These are phyloP conservation scores for Parthenolecanium corni DNA, from an alignment of 2,888 invertebrate species.

Conservation along the genomic window DNA sequence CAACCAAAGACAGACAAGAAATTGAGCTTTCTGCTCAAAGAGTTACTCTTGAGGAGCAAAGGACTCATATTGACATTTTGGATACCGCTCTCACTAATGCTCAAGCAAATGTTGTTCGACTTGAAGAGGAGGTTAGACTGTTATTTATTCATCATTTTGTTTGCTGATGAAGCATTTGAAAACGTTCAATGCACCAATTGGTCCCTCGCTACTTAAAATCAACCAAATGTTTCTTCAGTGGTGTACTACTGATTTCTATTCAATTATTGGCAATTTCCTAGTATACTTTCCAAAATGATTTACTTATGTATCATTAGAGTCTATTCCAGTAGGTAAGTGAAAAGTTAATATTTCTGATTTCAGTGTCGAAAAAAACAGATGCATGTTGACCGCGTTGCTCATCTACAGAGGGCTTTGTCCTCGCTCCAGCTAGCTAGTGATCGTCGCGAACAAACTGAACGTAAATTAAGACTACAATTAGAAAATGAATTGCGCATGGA, in stretches of 20 bases:
- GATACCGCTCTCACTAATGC: constrained; percentile 85
- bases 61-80: constrained; percentile 83
- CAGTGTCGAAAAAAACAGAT: constrained; percentile 72
- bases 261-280: too few species aligned
- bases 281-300: not conserved
- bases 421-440: constrained; percentile 74
- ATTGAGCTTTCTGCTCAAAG: constrained; percentile 81
- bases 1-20: constrained; percentile 82
- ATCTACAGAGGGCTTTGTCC: constrained; percentile 67
- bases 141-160: too few species aligned
- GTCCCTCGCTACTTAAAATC: too few species aligned
- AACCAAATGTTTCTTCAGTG: too few species aligned
- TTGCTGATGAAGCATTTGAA: too few species aligned
- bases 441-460: constrained; percentile 71
- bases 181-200: too few species aligned
- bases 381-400: constrained; percentile 71
- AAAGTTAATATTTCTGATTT: constrained; percentile 31
- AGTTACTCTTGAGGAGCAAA: constrained; percentile 78
- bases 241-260: too few species aligned
- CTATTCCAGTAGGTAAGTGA: constrained; percentile 9
- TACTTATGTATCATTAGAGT: too few species aligned
- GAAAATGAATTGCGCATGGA: constrained; percentile 69
- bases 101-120: constrained; percentile 71
- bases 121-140: constrained; percentile 73
- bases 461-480: constrained; percentile 68